A percentile compares a stretch with the other conserved stretches of the same genome.
These are phyloP conservation scores for Pentamera pediparva DNA, from an alignment of 53 echinoderm and acorn worm genomes.

Conservation along the genomic window DNA sequence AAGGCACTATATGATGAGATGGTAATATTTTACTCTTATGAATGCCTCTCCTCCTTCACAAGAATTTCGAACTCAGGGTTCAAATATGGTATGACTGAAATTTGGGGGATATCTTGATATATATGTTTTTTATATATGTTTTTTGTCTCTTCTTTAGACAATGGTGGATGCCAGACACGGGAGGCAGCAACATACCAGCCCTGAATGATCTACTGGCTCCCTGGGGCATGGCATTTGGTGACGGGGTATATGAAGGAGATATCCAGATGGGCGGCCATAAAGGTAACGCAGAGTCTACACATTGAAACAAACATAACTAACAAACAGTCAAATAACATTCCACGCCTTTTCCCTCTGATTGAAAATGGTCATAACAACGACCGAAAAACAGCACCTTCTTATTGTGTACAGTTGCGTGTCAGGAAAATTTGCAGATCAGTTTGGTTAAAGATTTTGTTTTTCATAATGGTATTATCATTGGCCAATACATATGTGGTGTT, in stretches of 20 bases:
- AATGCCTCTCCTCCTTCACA: background rate
- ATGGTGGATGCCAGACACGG: constrained; percentile 99
- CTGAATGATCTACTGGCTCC: constrained; percentile 92
- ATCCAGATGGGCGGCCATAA: constrained; percentile 62
- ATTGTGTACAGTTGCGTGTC: no score
- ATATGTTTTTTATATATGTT: background rate
- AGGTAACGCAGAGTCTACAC: constrained; percentile 69
- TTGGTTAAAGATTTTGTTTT: no score
- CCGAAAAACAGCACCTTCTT: no score
- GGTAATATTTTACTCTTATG: no score
- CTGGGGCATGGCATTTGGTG: constrained; percentile 95
- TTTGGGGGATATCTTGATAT: background rate
- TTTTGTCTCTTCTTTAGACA: constrained; percentile 52
- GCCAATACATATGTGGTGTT: no score
- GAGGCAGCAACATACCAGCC: constrained; percentile 94
- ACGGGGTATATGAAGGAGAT: constrained; percentile 86
- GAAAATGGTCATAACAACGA: no score
- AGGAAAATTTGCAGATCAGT: no score
- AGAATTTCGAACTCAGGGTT: background rate
- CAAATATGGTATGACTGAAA: background rate
- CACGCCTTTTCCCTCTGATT: no score
- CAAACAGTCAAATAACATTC: background rate
- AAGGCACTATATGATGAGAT: no score
- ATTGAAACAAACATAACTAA: background rate
- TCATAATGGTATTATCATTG: no score